phyloP scores from a whole-genome alignment of 2,113 vertebrate species.

The Seriola quinqueradiata region DNA sequence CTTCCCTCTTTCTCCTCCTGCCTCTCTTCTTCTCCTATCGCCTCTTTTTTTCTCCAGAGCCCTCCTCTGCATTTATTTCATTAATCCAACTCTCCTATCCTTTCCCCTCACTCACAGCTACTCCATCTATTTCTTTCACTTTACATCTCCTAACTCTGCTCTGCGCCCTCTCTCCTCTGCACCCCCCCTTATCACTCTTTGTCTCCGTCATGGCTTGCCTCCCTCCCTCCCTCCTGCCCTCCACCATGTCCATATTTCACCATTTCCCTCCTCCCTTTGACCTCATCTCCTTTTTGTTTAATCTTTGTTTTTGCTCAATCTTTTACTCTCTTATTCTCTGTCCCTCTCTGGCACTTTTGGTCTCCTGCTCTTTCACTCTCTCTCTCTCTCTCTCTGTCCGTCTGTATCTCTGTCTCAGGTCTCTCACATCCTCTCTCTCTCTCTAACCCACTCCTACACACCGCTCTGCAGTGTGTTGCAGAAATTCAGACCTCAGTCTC shows the following conservation, averaged over 20 bases:
- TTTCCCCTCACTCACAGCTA: slow-evolving; percentile 54
- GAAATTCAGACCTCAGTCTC: slow-evolving; percentile 55
- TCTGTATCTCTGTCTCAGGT: slow-evolving; percentile 14
- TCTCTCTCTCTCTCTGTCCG: neutral
- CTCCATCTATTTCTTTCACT: slow-evolving; percentile 73
- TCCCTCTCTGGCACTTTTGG: slow-evolving; percentile 49
- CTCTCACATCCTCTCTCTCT: slow-evolving; percentile 2
- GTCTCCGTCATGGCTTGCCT: slow-evolving; percentile 64
- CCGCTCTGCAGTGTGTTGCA: slow-evolving; percentile 54
- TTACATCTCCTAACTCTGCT: slow-evolving; percentile 58
- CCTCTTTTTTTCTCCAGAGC: slow-evolving; percentile 68
- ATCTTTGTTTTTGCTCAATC: slow-evolving; percentile 62
- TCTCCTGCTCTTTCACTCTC: slow-evolving; percentile 33
- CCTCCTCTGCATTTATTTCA: slow-evolving; percentile 79
- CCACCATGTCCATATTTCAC: slow-evolving; percentile 55
- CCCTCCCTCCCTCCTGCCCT: slow-evolving; percentile 38
- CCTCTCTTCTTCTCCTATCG: slow-evolving; percentile 65
- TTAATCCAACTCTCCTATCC: slow-evolving; percentile 76
- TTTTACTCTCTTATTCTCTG: slow-evolving; percentile 42
- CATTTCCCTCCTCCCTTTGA: slow-evolving; percentile 47
- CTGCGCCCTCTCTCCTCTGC: slow-evolving; percentile 24
- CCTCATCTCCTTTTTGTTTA: slow-evolving; percentile 62
- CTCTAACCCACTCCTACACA: slow-evolving; percentile 52
- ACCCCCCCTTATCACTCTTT: slow-evolving; percentile 58
- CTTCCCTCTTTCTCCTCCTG: slow-evolving; percentile 56